These are phyloP conservation scores for Etheostoma perlongum DNA, from an alignment of 2,797 vertebrate species.

Conservation along the genomic window DNA sequence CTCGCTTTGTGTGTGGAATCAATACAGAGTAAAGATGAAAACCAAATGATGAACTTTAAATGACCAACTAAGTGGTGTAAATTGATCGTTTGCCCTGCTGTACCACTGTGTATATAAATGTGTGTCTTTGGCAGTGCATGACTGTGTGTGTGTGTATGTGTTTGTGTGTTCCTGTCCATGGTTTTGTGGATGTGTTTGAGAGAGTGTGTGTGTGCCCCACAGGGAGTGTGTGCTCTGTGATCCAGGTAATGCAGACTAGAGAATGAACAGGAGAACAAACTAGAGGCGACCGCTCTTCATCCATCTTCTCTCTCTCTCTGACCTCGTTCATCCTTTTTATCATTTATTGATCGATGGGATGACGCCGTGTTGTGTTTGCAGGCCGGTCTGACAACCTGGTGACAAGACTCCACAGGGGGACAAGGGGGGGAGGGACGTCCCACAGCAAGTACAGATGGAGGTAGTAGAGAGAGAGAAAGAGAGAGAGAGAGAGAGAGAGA, in stretches of 20 bases:
- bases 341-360: slow-evolving; percentile 77
- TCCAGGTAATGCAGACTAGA: slow-evolving; percentile 83
- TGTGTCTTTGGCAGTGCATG: slow-evolving; percentile 20
- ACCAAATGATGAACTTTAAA: slow-evolving; percentile 66
- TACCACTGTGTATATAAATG: slow-evolving; percentile 50
- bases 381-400: slow-evolving; percentile 56
- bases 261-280: slow-evolving; percentile 69
- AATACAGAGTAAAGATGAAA: slow-evolving; percentile 61
- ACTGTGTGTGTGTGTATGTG: slow-evolving; percentile 6
- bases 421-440: neutral
- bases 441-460: neutral
- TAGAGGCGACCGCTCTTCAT: slow-evolving; percentile 68
- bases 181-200: slow-evolving; percentile 4
- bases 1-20: slow-evolving; percentile 39
- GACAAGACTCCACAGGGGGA: slow-evolving; percentile 66
- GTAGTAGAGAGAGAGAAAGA: neutral
- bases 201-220: slow-evolving; percentile 49
- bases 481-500: neutral
- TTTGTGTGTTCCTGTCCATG: neutral
- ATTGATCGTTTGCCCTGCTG: slow-evolving; percentile 69
- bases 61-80: slow-evolving; percentile 65
- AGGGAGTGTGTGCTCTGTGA: slow-evolving; percentile 82
- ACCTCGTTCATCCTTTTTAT: slow-evolving; percentile 52
- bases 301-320: slow-evolving; percentile 61
- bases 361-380: slow-evolving; percentile 66